Evolutionary conservation across 2,888 invertebrate genomes (phyloP).

Genomic region (Mellilla xanthometata): DNA sequence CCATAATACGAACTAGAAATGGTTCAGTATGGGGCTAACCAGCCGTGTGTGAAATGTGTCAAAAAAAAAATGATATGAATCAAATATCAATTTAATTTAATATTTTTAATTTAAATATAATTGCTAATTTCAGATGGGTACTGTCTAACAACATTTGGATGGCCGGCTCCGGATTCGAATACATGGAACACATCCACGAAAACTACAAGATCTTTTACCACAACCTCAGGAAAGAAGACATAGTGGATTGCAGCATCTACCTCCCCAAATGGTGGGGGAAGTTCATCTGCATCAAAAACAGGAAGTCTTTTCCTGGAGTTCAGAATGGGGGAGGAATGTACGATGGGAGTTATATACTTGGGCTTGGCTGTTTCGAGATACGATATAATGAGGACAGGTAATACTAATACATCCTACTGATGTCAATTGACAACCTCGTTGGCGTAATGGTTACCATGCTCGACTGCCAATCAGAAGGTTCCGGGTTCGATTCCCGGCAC

Average conservation of each 20-base stretch:
- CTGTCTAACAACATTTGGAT: conserved; percentile 28
- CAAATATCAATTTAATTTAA: too few relatives aligned
- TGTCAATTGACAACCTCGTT: too few relatives aligned
- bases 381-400: conserved; percentile 49
- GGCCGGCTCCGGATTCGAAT: conserved; percentile 49
- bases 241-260: conserved; percentile 49
- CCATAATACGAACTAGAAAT: too few relatives aligned
- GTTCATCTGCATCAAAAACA: conserved; percentile 54
- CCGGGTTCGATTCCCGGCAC: too few relatives aligned
- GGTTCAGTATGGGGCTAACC: too few relatives aligned
- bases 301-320: conserved; percentile 34
- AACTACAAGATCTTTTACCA: conserved; percentile 51
- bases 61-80: too few relatives aligned
- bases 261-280: conserved; percentile 63
- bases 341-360: conserved; percentile 28
- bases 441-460: too few relatives aligned
- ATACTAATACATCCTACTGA: too few relatives aligned
- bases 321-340: conserved; percentile 51
- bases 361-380: conserved; percentile 57
- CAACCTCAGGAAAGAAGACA: background rate
- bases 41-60: too few relatives aligned
- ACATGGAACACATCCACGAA: conserved; percentile 44
- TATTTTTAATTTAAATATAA: too few relatives aligned
- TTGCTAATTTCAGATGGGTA: background rate
- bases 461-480: too few relatives aligned